Evolutionary conservation across 2,113 vertebrate species (phyloP).

Genomic region (Probosciger aterrimus): DNA sequence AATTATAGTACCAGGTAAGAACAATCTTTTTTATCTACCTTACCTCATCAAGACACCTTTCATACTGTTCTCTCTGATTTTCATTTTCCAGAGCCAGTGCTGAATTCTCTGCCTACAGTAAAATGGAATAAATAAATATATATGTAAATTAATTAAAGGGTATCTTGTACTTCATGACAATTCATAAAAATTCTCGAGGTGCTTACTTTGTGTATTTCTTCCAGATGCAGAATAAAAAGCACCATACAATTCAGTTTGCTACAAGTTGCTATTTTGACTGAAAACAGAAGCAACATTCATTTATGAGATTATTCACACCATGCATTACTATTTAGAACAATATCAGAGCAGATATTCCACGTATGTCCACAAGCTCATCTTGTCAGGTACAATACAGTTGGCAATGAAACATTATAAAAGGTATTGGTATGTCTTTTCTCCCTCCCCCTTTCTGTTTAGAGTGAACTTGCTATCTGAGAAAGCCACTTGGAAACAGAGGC

Average conservation of each 20-base stretch:
- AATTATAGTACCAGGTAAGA: constrained; percentile 15
- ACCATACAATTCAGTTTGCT: constrained; percentile 6
- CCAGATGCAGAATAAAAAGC: constrained; percentile 34
- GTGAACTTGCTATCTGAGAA: neutral
- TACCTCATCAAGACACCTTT: constrained; percentile 92
- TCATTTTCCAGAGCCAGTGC: constrained; percentile 86
- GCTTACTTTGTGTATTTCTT: constrained; percentile 29
- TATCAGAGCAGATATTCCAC: constrained; percentile 25
- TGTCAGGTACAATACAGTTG: neutral
- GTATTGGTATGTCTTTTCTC: neutral
- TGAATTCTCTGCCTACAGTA: constrained; percentile 84
- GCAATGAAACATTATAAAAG: constrained; percentile 10
- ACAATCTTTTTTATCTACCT: constrained; percentile 54
- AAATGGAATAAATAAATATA: constrained; percentile 48
- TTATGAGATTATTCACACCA: constrained; percentile 41
- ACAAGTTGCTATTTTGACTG: constrained; percentile 45
- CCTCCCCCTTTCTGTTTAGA: neutral
- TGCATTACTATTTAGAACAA: constrained; percentile 32
- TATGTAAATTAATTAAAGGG: constrained; percentile 43
- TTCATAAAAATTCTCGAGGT: neutral
- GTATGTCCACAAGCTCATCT: constrained; percentile 18
- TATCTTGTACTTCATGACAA: constrained; percentile 19
- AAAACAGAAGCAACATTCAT: constrained; percentile 41
- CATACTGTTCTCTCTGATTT: constrained; percentile 91
- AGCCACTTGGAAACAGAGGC: neutral